phyloP scores from a whole-genome alignment of 2,797 vertebrate genomes.

The Manis crassicaudata region DNA sequence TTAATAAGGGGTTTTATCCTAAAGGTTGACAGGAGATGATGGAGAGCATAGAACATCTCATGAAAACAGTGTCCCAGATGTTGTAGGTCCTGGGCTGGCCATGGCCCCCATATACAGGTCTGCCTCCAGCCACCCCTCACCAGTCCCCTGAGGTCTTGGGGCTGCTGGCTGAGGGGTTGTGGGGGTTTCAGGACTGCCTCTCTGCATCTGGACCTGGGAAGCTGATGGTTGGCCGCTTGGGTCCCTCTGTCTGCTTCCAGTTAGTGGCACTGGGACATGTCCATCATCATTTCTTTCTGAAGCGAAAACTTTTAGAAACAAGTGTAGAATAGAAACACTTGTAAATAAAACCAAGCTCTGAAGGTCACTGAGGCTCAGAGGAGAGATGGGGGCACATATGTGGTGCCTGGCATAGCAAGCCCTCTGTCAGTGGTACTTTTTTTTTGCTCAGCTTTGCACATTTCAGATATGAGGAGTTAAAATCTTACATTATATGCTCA shows the following conservation, averaged over 20 bases:
- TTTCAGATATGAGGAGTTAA: not conserved
- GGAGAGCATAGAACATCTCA: not conserved
- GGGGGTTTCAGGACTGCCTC: not conserved
- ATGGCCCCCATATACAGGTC: fast-evolving
- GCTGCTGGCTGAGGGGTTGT: not conserved
- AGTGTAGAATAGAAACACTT: not conserved
- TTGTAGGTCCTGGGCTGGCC: too few species aligned
- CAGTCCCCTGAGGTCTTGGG: not conserved
- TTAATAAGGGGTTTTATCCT: not conserved
- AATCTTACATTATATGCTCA: fast-evolving
- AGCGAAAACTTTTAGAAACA: not conserved
- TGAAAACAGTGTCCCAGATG: too few species aligned
- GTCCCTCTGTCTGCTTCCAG: not conserved
- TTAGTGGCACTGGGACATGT: fast-evolving
- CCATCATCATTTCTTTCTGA: not conserved
- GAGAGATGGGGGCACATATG: too few species aligned
- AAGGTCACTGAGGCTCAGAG: not conserved
- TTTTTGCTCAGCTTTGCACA: not conserved
- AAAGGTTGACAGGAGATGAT: fast-evolving
- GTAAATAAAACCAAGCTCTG: not conserved
- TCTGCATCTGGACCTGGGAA: not conserved
- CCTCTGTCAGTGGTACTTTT: fast-evolving
- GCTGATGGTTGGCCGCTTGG: fast-evolving
- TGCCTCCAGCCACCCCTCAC: not conserved
- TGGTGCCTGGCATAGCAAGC: fast-evolving